Conservation (phyloP, 2,113 vertebrate species). For the Xiphias gladius region DNA sequence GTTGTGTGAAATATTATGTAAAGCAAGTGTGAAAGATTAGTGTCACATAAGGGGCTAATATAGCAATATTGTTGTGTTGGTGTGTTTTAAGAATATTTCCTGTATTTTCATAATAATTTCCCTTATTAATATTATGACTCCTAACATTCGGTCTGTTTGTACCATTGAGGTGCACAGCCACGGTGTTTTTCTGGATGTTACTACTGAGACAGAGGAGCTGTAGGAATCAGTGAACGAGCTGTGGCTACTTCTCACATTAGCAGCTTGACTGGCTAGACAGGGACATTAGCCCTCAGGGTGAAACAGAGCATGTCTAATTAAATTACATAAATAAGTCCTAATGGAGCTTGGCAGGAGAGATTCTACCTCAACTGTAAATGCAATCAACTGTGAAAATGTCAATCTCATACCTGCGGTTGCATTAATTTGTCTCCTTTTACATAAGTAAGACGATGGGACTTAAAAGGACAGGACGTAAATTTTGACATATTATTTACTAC, state of each 20-base stretch:
- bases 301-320: conserved; percentile 63
- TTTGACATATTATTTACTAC: neutral
- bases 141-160: neutral
- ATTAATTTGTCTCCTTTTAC: conserved; percentile 59
- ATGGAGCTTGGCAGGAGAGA: conserved; percentile 63
- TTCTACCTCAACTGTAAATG: conserved; percentile 58
- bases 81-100: conserved; percentile 24
- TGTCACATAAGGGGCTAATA: conserved; percentile 15
- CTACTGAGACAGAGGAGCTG: conserved; percentile 2
- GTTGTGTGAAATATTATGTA: conserved; percentile 59
- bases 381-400: conserved; percentile 72
- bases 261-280: conserved; percentile 46
- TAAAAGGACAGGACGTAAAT: neutral
- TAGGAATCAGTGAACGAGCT: conserved; percentile 11
- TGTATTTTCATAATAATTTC: conserved; percentile 8
- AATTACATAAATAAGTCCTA: conserved; percentile 68
- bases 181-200: neutral
- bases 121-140: conserved; percentile 41
- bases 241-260: conserved; percentile 26
- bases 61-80: conserved; percentile 22
- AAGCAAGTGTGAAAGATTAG: conserved; percentile 37
- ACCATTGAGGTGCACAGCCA: neutral
- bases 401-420: conserved; percentile 61
- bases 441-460: conserved; percentile 46
- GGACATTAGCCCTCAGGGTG: conserved; percentile 56